Evolutionary conservation across 2,888 invertebrate species (phyloP), one percentile per base, ranked within the genome.

Genomic region (Harpalus rufipes): DNA sequence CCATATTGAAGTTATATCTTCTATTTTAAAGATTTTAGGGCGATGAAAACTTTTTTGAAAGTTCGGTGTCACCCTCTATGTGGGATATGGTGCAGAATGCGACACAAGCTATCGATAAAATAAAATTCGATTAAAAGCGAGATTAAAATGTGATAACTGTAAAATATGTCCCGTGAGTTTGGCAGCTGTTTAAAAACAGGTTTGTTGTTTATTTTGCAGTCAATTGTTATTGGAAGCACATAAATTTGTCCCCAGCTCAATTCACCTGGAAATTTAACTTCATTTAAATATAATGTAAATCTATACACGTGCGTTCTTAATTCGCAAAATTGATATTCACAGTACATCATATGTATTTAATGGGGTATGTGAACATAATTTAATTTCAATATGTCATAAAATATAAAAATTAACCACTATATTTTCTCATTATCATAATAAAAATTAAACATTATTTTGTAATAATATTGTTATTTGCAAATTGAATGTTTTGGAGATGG

Each of bases 201-300:
- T 74, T 74, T 74, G 72, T 74, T 74, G 72, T 74, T 74, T 74
- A 74, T 74, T 74, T 74, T 74, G 72, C 44, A 74, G 72, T 74
- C 72, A 74, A 74, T 74, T 74, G 72, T 74, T 74, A 74, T 74
- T 41, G 72, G 51, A 74, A 41, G 72, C 72, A 74, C 72, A 74
- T 74, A 74, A 74, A 74, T 74, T 74, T 74, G 44, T 44, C 41
- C 16, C 14, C 8, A 14, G 72, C 18, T 74, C 44, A 44, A 74
- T 18, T 74, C 44, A 41, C 16, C 72, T 74, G 44, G 18, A 74
- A 41, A 44, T 44, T 74, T 8, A 44, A 74, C 72, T 44, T 74
- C 41, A 74, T 44, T 68, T 25, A 68, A 25, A 68, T 68, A 68
- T 68, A 68, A 68, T 68, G 10, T 68, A 68, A 68, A 68, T 68